Conservation (phyloP, 2,888 invertebrate genomes). For the Lycia hirtaria region DNA sequence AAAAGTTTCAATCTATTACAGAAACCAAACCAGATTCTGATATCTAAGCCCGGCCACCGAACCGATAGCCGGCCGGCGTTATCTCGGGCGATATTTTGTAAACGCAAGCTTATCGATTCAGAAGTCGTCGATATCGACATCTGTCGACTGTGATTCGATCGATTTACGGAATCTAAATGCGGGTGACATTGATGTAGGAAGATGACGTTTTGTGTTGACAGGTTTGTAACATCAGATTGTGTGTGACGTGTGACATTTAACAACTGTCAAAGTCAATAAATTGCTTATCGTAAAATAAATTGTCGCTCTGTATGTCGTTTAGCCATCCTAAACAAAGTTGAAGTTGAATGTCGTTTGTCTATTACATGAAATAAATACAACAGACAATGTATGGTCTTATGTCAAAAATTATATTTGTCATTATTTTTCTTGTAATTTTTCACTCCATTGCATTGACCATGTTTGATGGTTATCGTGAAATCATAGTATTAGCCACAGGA, state of each 20-base stretch:
- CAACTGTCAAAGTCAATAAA: not conserved
- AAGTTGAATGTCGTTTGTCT: too few relatives aligned
- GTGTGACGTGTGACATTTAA: not conserved
- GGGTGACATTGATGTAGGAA: constrained; percentile 36
- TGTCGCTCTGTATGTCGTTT: too few relatives aligned
- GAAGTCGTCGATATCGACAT: constrained; percentile 39
- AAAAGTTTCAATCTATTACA: not conserved
- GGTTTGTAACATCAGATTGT: not conserved
- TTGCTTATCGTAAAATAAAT: too few relatives aligned
- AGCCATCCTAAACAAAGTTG: too few relatives aligned
- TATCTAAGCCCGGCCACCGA: constrained; percentile 2
- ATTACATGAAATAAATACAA: too few relatives aligned
- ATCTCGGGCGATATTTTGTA: constrained; percentile 48
- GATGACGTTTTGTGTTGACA: constrained; percentile 31
- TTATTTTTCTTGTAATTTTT: too few relatives aligned
- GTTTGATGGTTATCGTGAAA: too few relatives aligned
- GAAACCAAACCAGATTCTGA: not conserved
- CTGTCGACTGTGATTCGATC: constrained; percentile 38
- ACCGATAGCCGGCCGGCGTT: constrained; percentile 16
- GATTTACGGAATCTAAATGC: constrained; percentile 39
- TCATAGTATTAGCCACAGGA: too few relatives aligned
- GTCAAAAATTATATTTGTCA: too few relatives aligned
- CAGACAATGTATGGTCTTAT: too few relatives aligned
- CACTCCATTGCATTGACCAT: too few relatives aligned
- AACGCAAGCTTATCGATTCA: constrained; percentile 36